Conservation (phyloP, 2,113 vertebrate genomes). For the Lophotis ruficrista region DNA sequence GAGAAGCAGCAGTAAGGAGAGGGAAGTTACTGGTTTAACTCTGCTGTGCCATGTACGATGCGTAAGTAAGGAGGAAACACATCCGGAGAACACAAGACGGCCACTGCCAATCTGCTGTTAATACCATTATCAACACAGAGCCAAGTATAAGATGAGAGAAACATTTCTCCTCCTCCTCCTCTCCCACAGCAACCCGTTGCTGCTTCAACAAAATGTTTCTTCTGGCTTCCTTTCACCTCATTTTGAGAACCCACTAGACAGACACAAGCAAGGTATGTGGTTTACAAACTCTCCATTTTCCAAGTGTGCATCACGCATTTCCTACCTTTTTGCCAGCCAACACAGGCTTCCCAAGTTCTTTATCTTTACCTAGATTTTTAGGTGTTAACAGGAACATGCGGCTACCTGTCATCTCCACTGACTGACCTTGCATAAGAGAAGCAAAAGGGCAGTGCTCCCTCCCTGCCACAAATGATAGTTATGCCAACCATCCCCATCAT, state of each 20-base stretch:
- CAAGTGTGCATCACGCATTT: not conserved
- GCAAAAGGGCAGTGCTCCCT: not conserved
- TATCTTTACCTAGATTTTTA: not conserved
- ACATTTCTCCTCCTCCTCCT: not conserved
- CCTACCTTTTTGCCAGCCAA: not conserved
- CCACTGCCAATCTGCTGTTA: not conserved
- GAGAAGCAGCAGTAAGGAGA: not conserved
- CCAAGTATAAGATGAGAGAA: not conserved
- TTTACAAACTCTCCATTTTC: not conserved
- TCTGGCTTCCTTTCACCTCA: not conserved
- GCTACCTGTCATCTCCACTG: not conserved
- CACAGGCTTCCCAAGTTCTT: not conserved
- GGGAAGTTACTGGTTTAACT: not conserved
- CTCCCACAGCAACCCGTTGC: not conserved
- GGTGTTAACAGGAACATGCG: not conserved
- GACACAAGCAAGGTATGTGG: not conserved
- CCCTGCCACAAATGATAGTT: not conserved
- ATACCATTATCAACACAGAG: not conserved
- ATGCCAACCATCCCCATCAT: not conserved
- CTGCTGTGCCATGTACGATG: accelerated
- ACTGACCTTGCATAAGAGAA: not conserved
- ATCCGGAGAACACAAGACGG: not conserved
- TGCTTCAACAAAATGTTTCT: not conserved
- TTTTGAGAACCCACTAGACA: not conserved
- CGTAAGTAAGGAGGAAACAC: not conserved